Evolutionary conservation across 2,797 vertebrate species (phyloP), one percentile per base, ranked within the genome.

Genomic region (Garrulus glandarius): DNA sequence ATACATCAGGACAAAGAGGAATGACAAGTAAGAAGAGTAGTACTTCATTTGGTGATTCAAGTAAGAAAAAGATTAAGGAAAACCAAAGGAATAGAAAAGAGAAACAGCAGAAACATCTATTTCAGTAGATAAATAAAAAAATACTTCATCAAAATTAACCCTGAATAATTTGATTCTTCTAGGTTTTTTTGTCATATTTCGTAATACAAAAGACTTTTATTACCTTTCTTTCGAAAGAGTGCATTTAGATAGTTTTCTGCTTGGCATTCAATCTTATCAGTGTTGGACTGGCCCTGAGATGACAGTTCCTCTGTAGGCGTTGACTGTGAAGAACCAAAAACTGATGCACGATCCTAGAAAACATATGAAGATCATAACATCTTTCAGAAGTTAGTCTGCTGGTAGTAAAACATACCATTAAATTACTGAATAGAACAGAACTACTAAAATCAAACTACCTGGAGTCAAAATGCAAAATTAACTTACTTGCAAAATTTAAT

Each of bases 171-270:
- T 8, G 23, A 95, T 92, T 43, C 34, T 56, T 85, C 43, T 63
- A 81, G 18, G 55, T 55, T 55, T 92, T 34, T 49, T 47, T 39
- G 59, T 5, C 15, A 18, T 15, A 87, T 84, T 78, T 92, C 34
- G 63, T 69, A 81, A 90, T 30, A 46, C 52, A n/a, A 91, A 91
- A 90, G 57, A 87, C 15, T 75, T 97, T 60, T 82, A 94, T 97
- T 98, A 99, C 99, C 99, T 99, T 99, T 99, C 98, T 99, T 99
- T 97, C 98, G 98, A 98, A 99, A 99, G 98, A 99, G 99, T 98
- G 99, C 99, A 98, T 99, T 99, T 97, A 99, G 99, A 97, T 99
- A 99, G 97, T 98, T 99, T 98, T 99, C 99, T 97, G 99, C 99
- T 98, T 99, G 98, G 98, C 99, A 99, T 97, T 99, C 99, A 98